These are phyloP conservation scores for Leptinotarsa texana DNA, from an alignment of 1,140 invertebrate genomes.

Conservation along the genomic window DNA sequence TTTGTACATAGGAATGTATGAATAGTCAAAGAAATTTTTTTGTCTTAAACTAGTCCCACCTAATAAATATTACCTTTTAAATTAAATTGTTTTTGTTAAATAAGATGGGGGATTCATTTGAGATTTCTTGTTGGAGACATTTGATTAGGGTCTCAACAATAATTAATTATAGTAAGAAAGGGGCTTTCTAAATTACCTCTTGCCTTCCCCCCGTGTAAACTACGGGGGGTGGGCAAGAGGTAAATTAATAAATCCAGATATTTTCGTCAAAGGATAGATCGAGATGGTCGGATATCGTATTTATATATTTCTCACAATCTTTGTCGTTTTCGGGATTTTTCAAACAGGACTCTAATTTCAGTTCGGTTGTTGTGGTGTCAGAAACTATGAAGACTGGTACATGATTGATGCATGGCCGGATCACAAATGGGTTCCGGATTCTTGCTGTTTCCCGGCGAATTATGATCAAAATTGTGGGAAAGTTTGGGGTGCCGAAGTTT, in stretches of 20 bases:
- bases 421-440: slow-evolving; percentile 75
- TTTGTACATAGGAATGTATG: too few relatives aligned
- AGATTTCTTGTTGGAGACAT: too few relatives aligned
- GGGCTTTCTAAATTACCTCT: neutral
- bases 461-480: slow-evolving; percentile 56
- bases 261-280: too few relatives aligned
- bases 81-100: too few relatives aligned
- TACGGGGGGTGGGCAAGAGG: too few relatives aligned
- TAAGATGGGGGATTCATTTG: too few relatives aligned
- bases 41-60: too few relatives aligned
- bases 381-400: slow-evolving; percentile 82
- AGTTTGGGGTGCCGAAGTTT: slow-evolving; percentile 60
- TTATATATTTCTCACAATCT: neutral
- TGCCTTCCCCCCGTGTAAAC: too few relatives aligned
- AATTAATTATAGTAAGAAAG: neutral
- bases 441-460: slow-evolving; percentile 70
- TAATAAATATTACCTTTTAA: too few relatives aligned
- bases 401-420: slow-evolving; percentile 77
- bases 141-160: too few relatives aligned
- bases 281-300: neutral
- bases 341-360: slow-evolving; percentile 54
- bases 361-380: slow-evolving; percentile 86
- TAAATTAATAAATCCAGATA: too few relatives aligned
- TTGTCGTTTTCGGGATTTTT: neutral
- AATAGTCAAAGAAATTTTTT: too few relatives aligned